Percentiles rank a stretch among this genome's conserved stretches.
phyloP scores from a whole-genome alignment of 2,888 invertebrate genomes.

The Caradrina clavipalpis region DNA sequence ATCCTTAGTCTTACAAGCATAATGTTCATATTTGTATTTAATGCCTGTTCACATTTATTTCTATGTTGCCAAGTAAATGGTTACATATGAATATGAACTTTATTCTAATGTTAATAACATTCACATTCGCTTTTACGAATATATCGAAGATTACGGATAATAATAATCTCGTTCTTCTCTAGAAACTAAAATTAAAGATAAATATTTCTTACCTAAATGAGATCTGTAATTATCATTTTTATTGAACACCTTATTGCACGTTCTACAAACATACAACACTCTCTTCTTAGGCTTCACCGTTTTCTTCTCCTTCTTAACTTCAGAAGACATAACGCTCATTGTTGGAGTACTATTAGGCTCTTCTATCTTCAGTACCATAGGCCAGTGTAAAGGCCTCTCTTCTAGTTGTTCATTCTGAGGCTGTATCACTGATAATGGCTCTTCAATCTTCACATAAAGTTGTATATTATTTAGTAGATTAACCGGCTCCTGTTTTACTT shows the following conservation, averaged over 20 bases:
- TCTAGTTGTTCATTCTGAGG: background rate
- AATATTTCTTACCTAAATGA: slow-evolving; percentile 80
- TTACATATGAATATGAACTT: too few relatives aligned
- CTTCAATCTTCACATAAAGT: slow-evolving; percentile 67
- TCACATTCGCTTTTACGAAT: too few relatives aligned
- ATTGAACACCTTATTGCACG: slow-evolving; percentile 83
- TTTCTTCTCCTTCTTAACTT: slow-evolving; percentile 15
- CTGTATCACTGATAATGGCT: slow-evolving; percentile 24
- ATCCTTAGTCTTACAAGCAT: too few relatives aligned
- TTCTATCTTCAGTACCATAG: slow-evolving; percentile 31
- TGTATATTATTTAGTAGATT: slow-evolving; percentile 38
- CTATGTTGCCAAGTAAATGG: too few relatives aligned
- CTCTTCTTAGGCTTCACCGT: slow-evolving; percentile 71
- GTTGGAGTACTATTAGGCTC: background rate
- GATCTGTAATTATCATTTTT: slow-evolving; percentile 84
- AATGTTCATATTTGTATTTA: too few relatives aligned
- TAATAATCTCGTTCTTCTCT: too few relatives aligned
- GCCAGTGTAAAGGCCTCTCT: background rate
- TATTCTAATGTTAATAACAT: too few relatives aligned
- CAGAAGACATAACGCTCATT: background rate
- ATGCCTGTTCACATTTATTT: too few relatives aligned
- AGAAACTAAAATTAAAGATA: background rate
- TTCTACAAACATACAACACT: slow-evolving; percentile 76
- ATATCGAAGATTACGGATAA: too few relatives aligned
- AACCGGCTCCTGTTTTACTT: slow-evolving; percentile 23